phyloP scores from a whole-genome alignment of 1,140 invertebrate species.

The Ladona fulva region DNA sequence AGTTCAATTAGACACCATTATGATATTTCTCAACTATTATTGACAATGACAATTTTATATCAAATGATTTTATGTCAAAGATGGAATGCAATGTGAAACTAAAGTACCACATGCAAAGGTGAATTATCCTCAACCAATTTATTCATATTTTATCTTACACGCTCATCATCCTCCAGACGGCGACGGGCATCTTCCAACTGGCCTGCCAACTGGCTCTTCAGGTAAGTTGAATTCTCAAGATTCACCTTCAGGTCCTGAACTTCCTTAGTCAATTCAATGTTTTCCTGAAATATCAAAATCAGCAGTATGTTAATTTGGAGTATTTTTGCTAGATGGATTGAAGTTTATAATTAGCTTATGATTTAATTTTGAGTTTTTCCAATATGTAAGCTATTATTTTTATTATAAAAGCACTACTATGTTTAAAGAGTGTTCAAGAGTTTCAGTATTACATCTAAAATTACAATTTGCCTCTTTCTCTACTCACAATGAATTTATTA shows the following conservation, averaged over 20 bases:
- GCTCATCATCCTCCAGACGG: conserved; percentile 88
- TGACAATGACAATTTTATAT: too few relatives aligned
- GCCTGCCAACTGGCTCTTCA: conserved; percentile 74
- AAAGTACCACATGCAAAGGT: not conserved
- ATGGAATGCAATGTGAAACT: not conserved
- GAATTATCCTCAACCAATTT: not conserved
- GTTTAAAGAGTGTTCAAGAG: too few relatives aligned
- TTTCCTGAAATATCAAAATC: conserved; percentile 48
- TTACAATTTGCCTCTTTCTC: too few relatives aligned
- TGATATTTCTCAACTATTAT: too few relatives aligned
- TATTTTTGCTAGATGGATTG: too few relatives aligned
- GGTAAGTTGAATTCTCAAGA: conserved; percentile 83
- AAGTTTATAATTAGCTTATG: too few relatives aligned
- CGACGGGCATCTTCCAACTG: conserved; percentile 90
- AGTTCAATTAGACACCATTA: too few relatives aligned
- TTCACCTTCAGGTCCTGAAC: conserved; percentile 91
- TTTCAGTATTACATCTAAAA: too few relatives aligned
- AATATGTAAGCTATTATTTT: not conserved
- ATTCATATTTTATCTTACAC: conserved; percentile 40
- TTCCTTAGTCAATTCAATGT: conserved; percentile 87
- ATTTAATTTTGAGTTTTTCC: too few relatives aligned
- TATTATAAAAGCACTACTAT: too few relatives aligned
- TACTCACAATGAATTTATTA: too few relatives aligned
- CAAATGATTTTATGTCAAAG: not conserved
- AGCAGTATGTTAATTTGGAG: too few relatives aligned